Evolutionary conservation across 1,140 invertebrate genomes (phyloP), one percentile per base, ranked within the genome.

Genomic region (Nephila pilipes): DNA sequence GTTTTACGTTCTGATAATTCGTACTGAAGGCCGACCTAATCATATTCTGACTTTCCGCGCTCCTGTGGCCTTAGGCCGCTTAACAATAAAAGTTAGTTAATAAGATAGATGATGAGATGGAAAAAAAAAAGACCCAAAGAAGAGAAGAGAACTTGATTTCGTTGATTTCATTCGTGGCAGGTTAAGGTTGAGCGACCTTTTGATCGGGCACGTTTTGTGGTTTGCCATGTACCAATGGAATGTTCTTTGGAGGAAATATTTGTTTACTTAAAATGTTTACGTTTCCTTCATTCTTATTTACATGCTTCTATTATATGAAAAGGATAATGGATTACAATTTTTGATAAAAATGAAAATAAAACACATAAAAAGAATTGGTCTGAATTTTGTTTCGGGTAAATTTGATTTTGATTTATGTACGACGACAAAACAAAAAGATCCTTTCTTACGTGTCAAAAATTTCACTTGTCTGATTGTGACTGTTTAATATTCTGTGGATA

Each of bases 171-270:
- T 87, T 69, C 36, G 55, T 14, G 29, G 20, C 14, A 29, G 65
- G 88, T 90, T 79, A 90, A 90, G 69, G 88, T 90, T 90, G 88
- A 90, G 69, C 55, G 88, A 90, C 88, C 88, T 90, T 90, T 90
- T 80, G 69, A 90, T 58, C 88, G 69, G 38, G 38, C 69, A 80
- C 65, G 88, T 90, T 79, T 22, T 32, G 14, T 20, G 29, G 29
- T 29, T 36, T 32, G 18, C 32, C 22, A 0, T 22, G 38, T 10
- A 46, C 22, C 12, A 55, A 65, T 55, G 65, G 88, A 90, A 79
- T 90, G 85, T 63, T 46, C 85, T 60, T 32, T 55, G 18, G 18
- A 38, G 85, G 20, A 60, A 87, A 87, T 87, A 87, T 87, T 81
- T 81, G 55, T 36, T 60, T 87, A 54, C 6, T 87, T 60, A n/a